These are phyloP conservation scores for Drosophila burlai DNA, from an alignment of 1,140 invertebrate species.

Conservation along the genomic window DNA sequence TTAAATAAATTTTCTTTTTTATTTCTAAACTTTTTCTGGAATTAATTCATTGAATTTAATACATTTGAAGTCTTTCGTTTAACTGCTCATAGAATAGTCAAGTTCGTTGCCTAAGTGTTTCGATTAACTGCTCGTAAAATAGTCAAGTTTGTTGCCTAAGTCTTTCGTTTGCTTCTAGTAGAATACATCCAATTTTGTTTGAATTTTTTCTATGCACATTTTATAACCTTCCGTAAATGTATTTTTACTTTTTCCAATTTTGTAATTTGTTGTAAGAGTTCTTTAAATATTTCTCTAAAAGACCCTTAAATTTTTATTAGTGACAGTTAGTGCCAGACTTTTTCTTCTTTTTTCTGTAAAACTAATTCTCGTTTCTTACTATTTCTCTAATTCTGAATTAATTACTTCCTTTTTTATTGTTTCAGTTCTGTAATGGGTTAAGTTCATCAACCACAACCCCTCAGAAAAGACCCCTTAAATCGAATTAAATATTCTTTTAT, in stretches of 20 bases:
- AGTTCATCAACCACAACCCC: background rate
- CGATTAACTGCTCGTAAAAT: background rate
- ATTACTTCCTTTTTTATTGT: background rate
- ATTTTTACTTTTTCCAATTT: too few relatives aligned
- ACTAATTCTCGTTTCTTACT: too few relatives aligned
- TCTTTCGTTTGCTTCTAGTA: conserved; percentile 36
- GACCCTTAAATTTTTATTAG: background rate
- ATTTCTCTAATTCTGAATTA: background rate
- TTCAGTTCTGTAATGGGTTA: background rate
- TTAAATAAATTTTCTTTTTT: background rate
- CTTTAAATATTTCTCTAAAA: background rate
- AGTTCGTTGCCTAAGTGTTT: conserved; percentile 25
- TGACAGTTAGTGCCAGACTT: fast-evolving
- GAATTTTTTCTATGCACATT: background rate
- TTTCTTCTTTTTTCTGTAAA: background rate
- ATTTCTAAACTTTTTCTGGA: background rate
- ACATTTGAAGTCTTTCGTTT: background rate
- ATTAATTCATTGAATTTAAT: too few relatives aligned
- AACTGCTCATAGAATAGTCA: background rate
- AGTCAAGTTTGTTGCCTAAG: conserved; percentile 30
- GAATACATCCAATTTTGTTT: background rate
- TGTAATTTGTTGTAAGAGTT: background rate
- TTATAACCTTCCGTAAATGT: background rate
- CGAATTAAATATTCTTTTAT: background rate
- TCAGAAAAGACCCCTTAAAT: background rate